These are phyloP conservation scores for western clawed frog (Xenopus tropicalis) DNA, from an alignment of 2,113 vertebrate genomes.

Conservation along the genomic window DNA sequence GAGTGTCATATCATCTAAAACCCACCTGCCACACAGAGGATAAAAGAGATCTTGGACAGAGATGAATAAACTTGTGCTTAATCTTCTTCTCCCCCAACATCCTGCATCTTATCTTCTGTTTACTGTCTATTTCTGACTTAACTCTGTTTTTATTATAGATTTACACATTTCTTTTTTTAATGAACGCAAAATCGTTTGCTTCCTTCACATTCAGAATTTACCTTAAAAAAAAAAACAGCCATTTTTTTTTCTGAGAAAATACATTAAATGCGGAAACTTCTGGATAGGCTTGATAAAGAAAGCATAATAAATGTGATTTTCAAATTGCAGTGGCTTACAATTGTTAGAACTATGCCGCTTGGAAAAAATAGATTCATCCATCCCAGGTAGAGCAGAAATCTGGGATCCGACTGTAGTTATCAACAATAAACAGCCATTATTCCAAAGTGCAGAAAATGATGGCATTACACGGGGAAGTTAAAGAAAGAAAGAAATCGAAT, in stretches of 20 bases:
- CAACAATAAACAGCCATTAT: slow-evolving; percentile 31
- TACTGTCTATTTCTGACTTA: too few relatives aligned
- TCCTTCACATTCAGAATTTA: slow-evolving; percentile 50
- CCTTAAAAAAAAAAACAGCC: slow-evolving; percentile 48
- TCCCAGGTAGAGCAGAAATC: slow-evolving; percentile 50
- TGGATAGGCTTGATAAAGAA: slow-evolving; percentile 61
- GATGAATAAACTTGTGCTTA: slow-evolving; percentile 66
- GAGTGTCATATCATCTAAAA: slow-evolving; percentile 62
- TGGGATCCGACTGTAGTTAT: slow-evolving; percentile 45
- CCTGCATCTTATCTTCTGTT: slow-evolving; percentile 52
- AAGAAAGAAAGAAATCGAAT: slow-evolving; percentile 37
- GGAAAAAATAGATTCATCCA: slow-evolving; percentile 57
- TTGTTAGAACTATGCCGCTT: slow-evolving; percentile 61
- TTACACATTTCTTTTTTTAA: slow-evolving; percentile 43
- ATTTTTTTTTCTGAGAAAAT: slow-evolving; percentile 43
- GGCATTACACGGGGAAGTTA: slow-evolving; percentile 2
- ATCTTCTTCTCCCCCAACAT: slow-evolving; percentile 56
- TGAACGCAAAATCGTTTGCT: slow-evolving; percentile 51
- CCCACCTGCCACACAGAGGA: slow-evolving; percentile 59
- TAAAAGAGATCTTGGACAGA: slow-evolving; percentile 70
- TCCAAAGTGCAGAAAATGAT: slow-evolving; percentile 36
- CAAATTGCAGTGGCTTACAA: slow-evolving; percentile 67
- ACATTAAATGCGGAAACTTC: slow-evolving; percentile 59
- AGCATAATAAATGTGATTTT: slow-evolving; percentile 61
- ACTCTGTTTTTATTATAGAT: too few relatives aligned